Evolutionary conservation across 2,113 vertebrate species (phyloP).

Genomic region (Anolis carolinensis): DNA sequence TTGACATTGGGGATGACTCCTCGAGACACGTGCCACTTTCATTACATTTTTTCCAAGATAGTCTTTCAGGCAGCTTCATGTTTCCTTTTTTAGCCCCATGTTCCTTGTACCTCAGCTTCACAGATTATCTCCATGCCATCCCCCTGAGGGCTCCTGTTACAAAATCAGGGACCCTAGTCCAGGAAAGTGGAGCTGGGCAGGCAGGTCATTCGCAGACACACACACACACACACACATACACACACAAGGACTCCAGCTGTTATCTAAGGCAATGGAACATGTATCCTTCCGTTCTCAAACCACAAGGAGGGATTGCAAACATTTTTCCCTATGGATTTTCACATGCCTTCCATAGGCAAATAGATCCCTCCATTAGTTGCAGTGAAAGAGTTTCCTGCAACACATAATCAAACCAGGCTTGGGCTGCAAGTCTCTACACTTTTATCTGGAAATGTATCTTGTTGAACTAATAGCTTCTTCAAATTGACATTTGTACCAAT

Average conservation of each 20-base stretch:
- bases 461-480: neutral
- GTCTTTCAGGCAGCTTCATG: slow-evolving; percentile 70
- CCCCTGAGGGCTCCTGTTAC: slow-evolving; percentile 53
- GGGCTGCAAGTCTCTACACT: neutral
- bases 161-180: slow-evolving; percentile 46
- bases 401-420: slow-evolving; percentile 39
- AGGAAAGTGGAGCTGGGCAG: slow-evolving; percentile 28
- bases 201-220: neutral
- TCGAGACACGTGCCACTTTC: slow-evolving; percentile 71
- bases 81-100: slow-evolving; percentile 73
- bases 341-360: slow-evolving; percentile 33
- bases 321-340: slow-evolving; percentile 44
- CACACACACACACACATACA: slow-evolving; percentile 28
- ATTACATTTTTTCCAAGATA: slow-evolving; percentile 74
- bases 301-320: slow-evolving; percentile 8
- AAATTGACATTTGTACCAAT: neutral
- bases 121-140: slow-evolving; percentile 64
- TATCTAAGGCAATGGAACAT: slow-evolving; percentile 46
- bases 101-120: slow-evolving; percentile 63
- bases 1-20: slow-evolving; percentile 65
- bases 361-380: slow-evolving; percentile 37
- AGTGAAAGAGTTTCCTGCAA: slow-evolving; percentile 20
- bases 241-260: slow-evolving; percentile 38
- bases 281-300: slow-evolving; percentile 22
- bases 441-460: too few relatives aligned